Evolutionary conservation across 2,888 invertebrate species (phyloP).

Genomic region (Synanthedon tipuliformis): DNA sequence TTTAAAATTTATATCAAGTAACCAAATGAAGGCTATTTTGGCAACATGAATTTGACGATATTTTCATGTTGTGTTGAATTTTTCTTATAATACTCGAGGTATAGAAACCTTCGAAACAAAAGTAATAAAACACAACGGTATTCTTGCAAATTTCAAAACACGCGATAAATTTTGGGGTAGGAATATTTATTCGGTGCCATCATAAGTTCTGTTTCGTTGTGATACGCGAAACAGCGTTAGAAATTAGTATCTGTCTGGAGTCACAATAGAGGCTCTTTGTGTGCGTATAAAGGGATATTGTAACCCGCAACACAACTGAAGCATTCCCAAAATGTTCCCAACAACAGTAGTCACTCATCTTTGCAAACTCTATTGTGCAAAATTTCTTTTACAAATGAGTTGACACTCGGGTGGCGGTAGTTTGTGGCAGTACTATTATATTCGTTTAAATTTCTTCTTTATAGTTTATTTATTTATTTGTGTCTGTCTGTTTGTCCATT

Average conservation of each 20-base stretch:
- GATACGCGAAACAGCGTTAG: conserved; percentile 31
- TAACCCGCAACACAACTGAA: conserved; percentile 33
- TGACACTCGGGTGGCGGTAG: conserved; percentile 12
- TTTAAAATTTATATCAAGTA: no score
- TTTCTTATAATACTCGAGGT: not conserved
- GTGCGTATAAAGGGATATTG: conserved; percentile 24
- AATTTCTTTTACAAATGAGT: conserved; percentile 37
- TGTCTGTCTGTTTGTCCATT: no score
- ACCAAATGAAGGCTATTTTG: no score
- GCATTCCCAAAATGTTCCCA: conserved; percentile 32
- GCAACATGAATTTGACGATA: no score
- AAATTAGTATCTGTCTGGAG: conserved; percentile 49
- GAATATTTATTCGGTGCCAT: conserved; percentile 16
- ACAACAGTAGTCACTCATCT: conserved; percentile 30
- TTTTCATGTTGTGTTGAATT: no score
- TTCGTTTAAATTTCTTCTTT: no score
- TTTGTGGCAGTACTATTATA: not conserved
- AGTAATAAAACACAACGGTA: not conserved
- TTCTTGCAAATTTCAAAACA: not conserved
- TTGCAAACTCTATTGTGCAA: conserved; percentile 12
- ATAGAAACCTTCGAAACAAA: conserved; percentile 6
- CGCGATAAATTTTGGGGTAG: not conserved
- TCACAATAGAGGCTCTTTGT: conserved; percentile 43
- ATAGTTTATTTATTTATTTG: no score
- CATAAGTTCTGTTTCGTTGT: conserved; percentile 27